Percentiles rank a stretch among this genome's conserved stretches.
Conservation (phyloP, 2,113 vertebrate genomes). For the Cynoglossus semilaevis region DNA sequence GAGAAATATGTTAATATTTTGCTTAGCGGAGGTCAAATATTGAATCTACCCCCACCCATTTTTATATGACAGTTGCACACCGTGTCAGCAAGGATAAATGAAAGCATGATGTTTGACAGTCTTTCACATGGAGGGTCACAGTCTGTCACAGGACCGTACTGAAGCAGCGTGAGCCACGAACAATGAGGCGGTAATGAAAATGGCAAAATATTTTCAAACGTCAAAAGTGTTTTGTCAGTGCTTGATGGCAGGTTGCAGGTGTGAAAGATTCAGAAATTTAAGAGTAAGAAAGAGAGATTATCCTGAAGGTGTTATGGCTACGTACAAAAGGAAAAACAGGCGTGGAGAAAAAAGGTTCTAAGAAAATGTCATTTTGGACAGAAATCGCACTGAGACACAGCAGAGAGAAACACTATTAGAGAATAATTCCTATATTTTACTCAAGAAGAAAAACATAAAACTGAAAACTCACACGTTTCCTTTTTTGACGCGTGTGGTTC, state of each 20-base stretch:
- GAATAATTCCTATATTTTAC: too few relatives aligned
- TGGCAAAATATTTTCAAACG: slow-evolving; percentile 29
- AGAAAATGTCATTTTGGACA: not conserved
- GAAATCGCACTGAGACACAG: not conserved
- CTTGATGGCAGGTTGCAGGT: slow-evolving; percentile 23
- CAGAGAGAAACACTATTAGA: not conserved
- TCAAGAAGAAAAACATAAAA: too few relatives aligned
- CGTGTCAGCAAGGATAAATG: slow-evolving; percentile 55
- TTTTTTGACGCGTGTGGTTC: too few relatives aligned
- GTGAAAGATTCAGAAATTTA: slow-evolving; percentile 3
- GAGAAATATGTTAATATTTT: slow-evolving; percentile 78
- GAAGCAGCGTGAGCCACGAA: slow-evolving; percentile 12
- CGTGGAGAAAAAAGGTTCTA: too few relatives aligned
- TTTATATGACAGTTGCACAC: slow-evolving; percentile 57
- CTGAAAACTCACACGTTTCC: too few relatives aligned
- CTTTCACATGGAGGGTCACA: slow-evolving; percentile 34
- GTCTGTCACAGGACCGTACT: slow-evolving; percentile 21
- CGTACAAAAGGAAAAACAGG: slow-evolving; percentile 14
- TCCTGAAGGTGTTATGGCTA: not conserved
- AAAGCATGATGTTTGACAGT: slow-evolving; percentile 58
- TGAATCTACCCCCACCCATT: slow-evolving; percentile 58
- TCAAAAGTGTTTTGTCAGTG: slow-evolving; percentile 34
- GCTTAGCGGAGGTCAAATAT: slow-evolving; percentile 68
- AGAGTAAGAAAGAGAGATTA: slow-evolving; percentile 2
- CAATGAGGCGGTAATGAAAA: slow-evolving; percentile 43